Evolutionary conservation across 2,113 vertebrate genomes (phyloP).

Genomic region (Triplophysa rosa): DNA sequence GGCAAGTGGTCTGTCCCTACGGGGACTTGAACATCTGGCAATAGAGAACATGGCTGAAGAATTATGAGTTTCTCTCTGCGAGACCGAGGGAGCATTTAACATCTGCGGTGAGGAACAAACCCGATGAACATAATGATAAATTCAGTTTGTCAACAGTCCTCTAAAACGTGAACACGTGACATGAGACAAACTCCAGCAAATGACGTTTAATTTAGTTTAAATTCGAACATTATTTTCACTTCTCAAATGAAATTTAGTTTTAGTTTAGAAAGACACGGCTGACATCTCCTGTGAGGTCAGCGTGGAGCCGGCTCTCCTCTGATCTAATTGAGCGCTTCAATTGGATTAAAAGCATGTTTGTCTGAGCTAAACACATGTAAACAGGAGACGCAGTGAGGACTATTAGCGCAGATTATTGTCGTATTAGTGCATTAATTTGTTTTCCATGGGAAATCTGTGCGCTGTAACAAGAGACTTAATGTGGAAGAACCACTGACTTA

Average conservation of each 20-base stretch:
- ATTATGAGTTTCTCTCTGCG: neutral
- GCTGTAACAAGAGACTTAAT: constrained; percentile 36
- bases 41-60: neutral
- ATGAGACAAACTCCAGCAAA: neutral
- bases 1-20: neutral
- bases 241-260: too few species aligned
- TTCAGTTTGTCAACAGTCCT: neutral
- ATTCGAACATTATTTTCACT: too few species aligned
- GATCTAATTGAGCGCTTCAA: constrained; percentile 22
- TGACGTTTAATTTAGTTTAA: neutral
- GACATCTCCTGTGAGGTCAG: neutral
- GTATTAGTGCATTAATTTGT: constrained; percentile 55
- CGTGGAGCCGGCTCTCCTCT: neutral
- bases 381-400: constrained; percentile 52
- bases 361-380: constrained; percentile 49
- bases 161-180: neutral
- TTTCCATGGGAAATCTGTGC: constrained; percentile 53
- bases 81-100: neutral
- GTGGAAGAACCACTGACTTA: constrained; percentile 41
- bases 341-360: constrained; percentile 48
- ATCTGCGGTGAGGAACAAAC: neutral
- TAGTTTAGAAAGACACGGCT: neutral
- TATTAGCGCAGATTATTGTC: constrained; percentile 52
- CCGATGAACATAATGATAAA: neutral
- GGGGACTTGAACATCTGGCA: neutral